These are phyloP conservation scores for Synanthedon andrenaeformis DNA, from an alignment of 2,888 invertebrate species.

Conservation along the genomic window DNA sequence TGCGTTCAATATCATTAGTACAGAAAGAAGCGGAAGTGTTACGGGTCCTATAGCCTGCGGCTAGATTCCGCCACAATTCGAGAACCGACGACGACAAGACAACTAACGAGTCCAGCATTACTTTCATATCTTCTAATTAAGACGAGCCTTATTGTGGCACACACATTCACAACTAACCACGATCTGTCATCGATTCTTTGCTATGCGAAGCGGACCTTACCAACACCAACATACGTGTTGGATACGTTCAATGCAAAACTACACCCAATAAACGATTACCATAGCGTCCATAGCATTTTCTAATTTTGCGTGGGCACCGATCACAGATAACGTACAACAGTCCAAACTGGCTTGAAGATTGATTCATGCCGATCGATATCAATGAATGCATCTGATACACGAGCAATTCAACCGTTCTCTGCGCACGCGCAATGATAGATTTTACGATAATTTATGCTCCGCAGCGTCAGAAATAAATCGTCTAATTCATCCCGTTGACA, in stretches of 20 bases:
- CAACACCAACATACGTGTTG: background rate
- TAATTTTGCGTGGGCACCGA: constrained; percentile 39
- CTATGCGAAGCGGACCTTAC: background rate
- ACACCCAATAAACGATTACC: background rate
- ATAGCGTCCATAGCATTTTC: constrained; percentile 1
- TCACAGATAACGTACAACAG: constrained; percentile 45
- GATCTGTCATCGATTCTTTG: background rate
- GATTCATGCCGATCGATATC: constrained; percentile 57
- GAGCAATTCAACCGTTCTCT: constrained; percentile 28
- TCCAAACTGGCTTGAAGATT: constrained; percentile 52
- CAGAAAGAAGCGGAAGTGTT: constrained; percentile 37
- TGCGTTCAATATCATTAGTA: constrained; percentile 54
- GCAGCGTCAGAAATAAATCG: constrained; percentile 49
- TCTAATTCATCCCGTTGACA: constrained; percentile 33
- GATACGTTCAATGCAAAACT: background rate
- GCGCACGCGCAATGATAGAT: constrained; percentile 44
- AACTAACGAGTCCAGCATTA: constrained; percentile 20
- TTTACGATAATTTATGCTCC: constrained; percentile 36
- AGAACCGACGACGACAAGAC: constrained; percentile 18
- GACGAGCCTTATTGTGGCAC: constrained; percentile 36
- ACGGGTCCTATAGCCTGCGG: constrained; percentile 26
- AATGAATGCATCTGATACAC: constrained; percentile 44
- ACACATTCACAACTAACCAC: constrained; percentile 1
- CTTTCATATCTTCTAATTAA: constrained; percentile 44
- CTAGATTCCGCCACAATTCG: constrained; percentile 27